A percentile compares a stretch with the other conserved stretches of the same genome.
Evolutionary conservation across 2,113 vertebrate genomes (phyloP).

Genomic region (Grus americana): DNA sequence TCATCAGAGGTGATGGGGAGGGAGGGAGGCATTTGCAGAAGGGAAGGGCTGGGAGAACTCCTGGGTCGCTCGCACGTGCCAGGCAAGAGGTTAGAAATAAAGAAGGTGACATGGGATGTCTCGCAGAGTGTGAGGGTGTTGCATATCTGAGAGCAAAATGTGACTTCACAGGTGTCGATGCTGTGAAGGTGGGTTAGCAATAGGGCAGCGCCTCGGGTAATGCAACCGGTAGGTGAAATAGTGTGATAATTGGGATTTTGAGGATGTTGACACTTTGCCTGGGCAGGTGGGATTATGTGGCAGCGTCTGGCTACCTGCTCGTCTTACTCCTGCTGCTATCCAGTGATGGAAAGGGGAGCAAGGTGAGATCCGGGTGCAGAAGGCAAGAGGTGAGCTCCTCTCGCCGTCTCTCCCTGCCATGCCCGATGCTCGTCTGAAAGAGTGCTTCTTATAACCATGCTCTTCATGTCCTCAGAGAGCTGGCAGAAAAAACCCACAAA

Average conservation of each 20-base stretch:
- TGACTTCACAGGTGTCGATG: accelerated
- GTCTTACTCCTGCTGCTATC: neutral
- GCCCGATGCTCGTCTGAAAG: neutral
- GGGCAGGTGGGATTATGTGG: neutral
- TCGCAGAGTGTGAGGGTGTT: neutral
- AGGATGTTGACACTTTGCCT: neutral
- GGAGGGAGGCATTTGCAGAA: neutral
- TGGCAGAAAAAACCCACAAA: neutral
- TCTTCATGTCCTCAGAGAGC: neutral
- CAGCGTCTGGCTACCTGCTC: neutral
- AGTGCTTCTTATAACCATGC: neutral
- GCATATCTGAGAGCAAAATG: neutral
- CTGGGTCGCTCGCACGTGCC: accelerated
- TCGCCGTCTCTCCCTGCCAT: accelerated
- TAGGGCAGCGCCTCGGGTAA: neutral
- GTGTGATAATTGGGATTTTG: neutral
- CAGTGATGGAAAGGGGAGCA: neutral
- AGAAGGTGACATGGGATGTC: neutral
- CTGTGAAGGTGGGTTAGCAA: neutral
- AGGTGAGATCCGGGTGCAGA: neutral
- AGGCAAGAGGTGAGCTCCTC: neutral
- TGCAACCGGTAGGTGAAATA: neutral
- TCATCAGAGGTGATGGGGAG: neutral
- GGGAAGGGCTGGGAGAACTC: neutral
- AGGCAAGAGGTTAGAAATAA: neutral